phyloP scores from a whole-genome alignment of 2,888 invertebrate genomes.

The Erebia ligea region DNA sequence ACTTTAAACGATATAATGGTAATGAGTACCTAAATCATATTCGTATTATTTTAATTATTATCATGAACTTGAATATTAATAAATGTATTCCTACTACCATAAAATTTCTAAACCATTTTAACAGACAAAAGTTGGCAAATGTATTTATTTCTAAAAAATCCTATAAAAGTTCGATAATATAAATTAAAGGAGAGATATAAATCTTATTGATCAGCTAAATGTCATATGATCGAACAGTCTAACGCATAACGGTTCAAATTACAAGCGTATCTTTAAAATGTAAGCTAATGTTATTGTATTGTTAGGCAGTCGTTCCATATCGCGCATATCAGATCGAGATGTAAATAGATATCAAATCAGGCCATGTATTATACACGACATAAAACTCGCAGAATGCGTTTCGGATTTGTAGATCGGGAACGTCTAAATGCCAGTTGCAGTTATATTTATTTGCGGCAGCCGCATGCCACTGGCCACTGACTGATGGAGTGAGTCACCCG shows the following conservation, averaged over 20 bases:
- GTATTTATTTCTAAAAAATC: no score
- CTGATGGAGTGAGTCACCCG: constrained; percentile 66
- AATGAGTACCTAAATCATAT: no score
- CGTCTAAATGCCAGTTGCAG: constrained; percentile 78
- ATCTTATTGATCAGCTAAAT: constrained; percentile 16
- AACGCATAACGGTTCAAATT: constrained; percentile 21
- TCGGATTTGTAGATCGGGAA: constrained; percentile 71
- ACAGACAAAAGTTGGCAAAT: no score
- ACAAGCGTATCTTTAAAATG: constrained; percentile 18
- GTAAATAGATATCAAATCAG: constrained; percentile 44
- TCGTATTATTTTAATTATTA: no score
- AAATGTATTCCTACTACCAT: no score
- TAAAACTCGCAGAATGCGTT: constrained; percentile 57
- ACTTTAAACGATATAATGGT: no score
- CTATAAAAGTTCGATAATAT: no score
- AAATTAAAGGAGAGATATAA: no score
- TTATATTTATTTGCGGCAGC: constrained; percentile 75
- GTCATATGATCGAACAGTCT: constrained; percentile 12
- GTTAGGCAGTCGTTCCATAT: constrained; percentile 29
- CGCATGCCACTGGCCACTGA: constrained; percentile 48
- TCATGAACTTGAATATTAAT: no score
- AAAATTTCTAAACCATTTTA: no score
- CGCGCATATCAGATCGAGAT: constrained; percentile 28
- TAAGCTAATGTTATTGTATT: constrained; percentile 24
- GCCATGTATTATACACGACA: constrained; percentile 46